Evolutionary conservation across 1,140 invertebrate species (phyloP), one percentile per base, ranked within the genome.

Genomic region (Portunus trituberculatus): DNA sequence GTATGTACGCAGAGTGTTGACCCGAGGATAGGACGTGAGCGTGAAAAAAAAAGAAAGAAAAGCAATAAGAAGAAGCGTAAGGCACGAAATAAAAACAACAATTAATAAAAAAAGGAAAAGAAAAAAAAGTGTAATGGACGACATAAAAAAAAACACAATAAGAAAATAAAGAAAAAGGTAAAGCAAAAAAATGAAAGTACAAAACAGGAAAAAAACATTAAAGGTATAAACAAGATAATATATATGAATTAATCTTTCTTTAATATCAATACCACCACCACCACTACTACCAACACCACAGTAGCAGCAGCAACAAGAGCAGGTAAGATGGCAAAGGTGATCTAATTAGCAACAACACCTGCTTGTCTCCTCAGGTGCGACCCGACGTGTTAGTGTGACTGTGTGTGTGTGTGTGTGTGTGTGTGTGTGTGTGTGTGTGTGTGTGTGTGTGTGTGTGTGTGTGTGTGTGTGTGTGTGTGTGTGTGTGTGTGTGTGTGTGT

Each of bases 341-440:
- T 76, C 67, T n/a, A 76, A 76, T 76, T 76, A 76, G 25, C 20
- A 76, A 25, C 67, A n/a, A n/a, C 67, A 76, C 67, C 67, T 76
- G 20, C 67, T 20, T n/a, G 16, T 76, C 20, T n/a, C n/a, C 67
- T 76, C 67, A n/a, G 67, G 67, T 76, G 67, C 52, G 52, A 59
- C 52, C 52, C 16, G 10, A 59, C 52, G 52, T 59, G 52, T 59
- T 59, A 59, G 52, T 59, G 8, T 59, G 52, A 59, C 52, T 76
- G 67, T 76, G 67, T 76, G 67, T 76, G 67, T 76, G 67, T 76
- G 59, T 76, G 59, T 76, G 59, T 76, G 59, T 76, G 59, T 76
- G 59, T 76, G 59, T 76, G 59, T 76, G 59, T 76, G 10, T 76
- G 10, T 76, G 59, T 76, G 59, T 76, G 59, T 76, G 59, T 76